phyloP scores from a whole-genome alignment of 2,797 vertebrate genomes.

The Enteromius paludinosus region DNA sequence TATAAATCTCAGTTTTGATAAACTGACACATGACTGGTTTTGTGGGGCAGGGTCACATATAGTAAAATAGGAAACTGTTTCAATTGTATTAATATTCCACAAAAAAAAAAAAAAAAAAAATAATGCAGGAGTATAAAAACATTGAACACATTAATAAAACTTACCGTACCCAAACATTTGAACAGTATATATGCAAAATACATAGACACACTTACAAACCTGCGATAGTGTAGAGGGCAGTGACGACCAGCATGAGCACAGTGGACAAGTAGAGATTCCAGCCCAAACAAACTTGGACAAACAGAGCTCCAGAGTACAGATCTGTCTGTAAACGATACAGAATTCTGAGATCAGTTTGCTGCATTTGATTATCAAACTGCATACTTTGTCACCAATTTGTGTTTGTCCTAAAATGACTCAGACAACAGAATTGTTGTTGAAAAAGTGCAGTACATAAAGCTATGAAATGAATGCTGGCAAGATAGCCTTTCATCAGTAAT shows the following conservation, averaged over 20 bases:
- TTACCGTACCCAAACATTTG: neutral
- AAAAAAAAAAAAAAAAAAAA: too few relatives aligned
- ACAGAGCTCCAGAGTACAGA: conserved; percentile 89
- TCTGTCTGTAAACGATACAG: conserved; percentile 80
- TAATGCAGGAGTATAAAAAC: neutral
- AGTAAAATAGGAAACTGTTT: neutral
- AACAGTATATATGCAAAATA: neutral
- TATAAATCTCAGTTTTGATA: too few relatives aligned
- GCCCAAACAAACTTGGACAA: conserved; percentile 90
- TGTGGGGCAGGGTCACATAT: too few relatives aligned
- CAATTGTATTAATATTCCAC: neutral
- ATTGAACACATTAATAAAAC: neutral
- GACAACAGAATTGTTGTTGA: neutral
- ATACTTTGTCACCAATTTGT: neutral
- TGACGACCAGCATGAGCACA: conserved; percentile 85
- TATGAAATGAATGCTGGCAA: neutral
- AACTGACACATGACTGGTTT: too few relatives aligned
- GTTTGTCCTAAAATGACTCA: neutral
- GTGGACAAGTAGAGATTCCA: conserved; percentile 95
- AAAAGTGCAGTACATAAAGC: neutral
- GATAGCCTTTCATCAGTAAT: neutral
- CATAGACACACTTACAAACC: conserved; percentile 69
- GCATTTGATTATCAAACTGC: neutral
- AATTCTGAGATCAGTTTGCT: neutral
- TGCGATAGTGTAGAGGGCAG: conserved; percentile 88